A percentile compares a stretch with the other conserved stretches of the same genome.
Evolutionary conservation across 2,113 vertebrate genomes (phyloP).

Genomic region (Podiceps cristatus): DNA sequence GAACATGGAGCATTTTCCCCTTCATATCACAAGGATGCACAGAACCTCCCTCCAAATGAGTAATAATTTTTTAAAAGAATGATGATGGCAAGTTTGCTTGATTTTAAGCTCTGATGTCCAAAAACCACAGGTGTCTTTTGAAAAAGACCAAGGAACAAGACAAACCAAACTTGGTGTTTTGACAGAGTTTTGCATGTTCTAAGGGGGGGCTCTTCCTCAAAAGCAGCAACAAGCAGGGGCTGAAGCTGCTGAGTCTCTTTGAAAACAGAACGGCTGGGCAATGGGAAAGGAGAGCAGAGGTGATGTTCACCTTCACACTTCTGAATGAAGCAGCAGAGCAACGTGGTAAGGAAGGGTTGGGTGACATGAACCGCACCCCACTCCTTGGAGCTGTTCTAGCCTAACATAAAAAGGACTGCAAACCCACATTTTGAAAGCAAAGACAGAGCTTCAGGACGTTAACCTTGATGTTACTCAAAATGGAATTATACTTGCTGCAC

Average conservation of each 20-base stretch:
- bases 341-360: background rate
- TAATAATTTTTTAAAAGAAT: too few relatives aligned
- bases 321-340: background rate
- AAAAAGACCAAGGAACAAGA: background rate
- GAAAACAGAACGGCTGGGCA: background rate
- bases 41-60: background rate
- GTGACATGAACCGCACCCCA: background rate
- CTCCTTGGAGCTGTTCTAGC: background rate
- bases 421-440: background rate
- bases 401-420: background rate
- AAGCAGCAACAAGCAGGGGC: background rate
- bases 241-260: background rate
- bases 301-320: rapidly evolving
- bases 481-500: background rate
- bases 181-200: background rate
- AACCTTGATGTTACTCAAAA: background rate
- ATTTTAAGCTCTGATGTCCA: background rate
- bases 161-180: background rate
- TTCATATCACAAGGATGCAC: background rate
- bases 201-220: background rate
- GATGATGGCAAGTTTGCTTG: too few relatives aligned
- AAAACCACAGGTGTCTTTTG: background rate
- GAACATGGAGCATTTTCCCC: background rate
- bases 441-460: background rate
- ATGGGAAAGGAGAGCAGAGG: rapidly evolving